Evolutionary conservation across 2,888 invertebrate species (phyloP).

Genomic region (Cryptosula pallasiana): DNA sequence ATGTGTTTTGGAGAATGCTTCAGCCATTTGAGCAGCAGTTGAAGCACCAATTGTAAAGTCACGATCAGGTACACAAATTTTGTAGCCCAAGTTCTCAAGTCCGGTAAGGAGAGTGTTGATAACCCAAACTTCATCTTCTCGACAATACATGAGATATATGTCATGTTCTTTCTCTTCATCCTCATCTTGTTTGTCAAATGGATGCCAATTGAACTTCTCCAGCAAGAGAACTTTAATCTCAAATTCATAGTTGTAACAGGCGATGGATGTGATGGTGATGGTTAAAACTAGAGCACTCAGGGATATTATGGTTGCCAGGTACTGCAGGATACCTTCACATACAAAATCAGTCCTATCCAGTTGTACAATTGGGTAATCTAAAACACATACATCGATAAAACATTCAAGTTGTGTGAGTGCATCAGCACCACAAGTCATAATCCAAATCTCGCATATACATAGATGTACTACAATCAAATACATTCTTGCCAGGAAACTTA

Average conservation of each 20-base stretch:
- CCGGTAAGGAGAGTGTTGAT: background rate
- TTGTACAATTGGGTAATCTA: background rate
- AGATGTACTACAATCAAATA: too few relatives aligned
- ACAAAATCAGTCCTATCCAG: background rate
- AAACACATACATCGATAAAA: background rate
- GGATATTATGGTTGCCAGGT: background rate
- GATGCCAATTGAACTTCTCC: background rate
- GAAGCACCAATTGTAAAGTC: background rate
- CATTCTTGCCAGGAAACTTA: too few relatives aligned
- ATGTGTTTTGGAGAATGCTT: background rate
- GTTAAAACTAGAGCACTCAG: background rate
- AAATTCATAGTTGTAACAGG: background rate
- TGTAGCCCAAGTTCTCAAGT: background rate
- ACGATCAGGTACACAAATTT: background rate
- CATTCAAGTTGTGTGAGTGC: too few relatives aligned
- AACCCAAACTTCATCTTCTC: background rate
- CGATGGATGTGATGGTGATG: background rate
- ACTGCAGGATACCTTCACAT: background rate
- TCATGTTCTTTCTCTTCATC: background rate
- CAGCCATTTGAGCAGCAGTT: background rate
- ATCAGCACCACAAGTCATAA: too few relatives aligned
- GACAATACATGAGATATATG: background rate
- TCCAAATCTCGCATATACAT: too few relatives aligned
- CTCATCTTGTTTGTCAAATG: background rate
- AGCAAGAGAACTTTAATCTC: background rate